phyloP scores from a whole-genome alignment of 2,113 vertebrate species.

The Deroptyus accipitrinus region DNA sequence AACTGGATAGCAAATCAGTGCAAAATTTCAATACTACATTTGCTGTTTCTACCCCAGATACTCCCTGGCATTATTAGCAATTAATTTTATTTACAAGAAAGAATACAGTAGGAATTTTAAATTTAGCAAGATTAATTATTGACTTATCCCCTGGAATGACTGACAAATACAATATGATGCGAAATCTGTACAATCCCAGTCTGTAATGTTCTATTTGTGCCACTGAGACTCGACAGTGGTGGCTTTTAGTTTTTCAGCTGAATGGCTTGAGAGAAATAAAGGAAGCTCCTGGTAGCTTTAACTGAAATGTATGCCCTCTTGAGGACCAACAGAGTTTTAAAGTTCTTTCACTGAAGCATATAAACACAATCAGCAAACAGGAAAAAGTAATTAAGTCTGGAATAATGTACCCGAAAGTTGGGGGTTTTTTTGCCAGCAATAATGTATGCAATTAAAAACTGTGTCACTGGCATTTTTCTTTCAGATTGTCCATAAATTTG shows the following conservation, averaged over 20 bases:
- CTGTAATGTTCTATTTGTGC: not conserved
- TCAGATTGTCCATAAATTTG: not conserved
- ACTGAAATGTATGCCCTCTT: not conserved
- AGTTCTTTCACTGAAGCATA: not conserved
- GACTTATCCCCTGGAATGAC: not conserved
- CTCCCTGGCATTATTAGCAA: not conserved
- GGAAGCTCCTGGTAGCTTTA: not conserved
- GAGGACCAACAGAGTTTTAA: not conserved
- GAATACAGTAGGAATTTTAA: not conserved
- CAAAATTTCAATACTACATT: not conserved
- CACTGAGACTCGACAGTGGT: not conserved
- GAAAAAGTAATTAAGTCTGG: not conserved
- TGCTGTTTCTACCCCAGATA: not conserved
- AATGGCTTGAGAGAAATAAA: not conserved
- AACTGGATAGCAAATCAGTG: not conserved
- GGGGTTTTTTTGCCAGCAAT: not conserved
- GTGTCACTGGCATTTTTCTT: not conserved
- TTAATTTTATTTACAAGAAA: not conserved
- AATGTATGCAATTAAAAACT: not conserved
- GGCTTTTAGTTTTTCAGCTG: not conserved
- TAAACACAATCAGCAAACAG: not conserved
- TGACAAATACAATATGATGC: not conserved
- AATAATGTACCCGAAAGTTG: not conserved
- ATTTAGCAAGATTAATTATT: not conserved
- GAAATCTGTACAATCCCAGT: not conserved